Percentiles rank a stretch among this genome's conserved stretches.
Conservation (phyloP, 53 echinoderm and acorn worm species). For the Astropecten irregularis region DNA sequence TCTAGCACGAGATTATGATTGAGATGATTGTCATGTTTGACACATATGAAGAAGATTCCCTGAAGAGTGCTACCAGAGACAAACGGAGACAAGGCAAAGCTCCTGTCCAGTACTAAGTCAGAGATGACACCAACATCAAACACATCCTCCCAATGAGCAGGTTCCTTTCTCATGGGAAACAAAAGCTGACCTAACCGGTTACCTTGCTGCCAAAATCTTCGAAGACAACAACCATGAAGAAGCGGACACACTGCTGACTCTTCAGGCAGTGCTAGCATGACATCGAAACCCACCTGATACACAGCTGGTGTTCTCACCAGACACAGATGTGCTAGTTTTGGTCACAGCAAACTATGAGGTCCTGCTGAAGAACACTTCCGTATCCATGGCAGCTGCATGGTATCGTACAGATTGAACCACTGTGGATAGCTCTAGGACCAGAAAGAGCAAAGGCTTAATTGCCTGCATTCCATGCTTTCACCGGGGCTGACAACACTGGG, state of each 20-base stretch:
- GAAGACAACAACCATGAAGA: conserved; percentile 68
- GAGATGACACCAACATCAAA: no score
- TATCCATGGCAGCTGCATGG: conserved; percentile 45
- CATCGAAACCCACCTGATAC: conserved; percentile 47
- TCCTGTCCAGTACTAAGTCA: conserved; percentile 18
- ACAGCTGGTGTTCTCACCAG: conserved; percentile 39
- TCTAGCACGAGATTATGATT: conserved; percentile 48
- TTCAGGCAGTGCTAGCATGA: conserved; percentile 44
- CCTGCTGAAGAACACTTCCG: conserved; percentile 31
- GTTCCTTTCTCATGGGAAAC: conserved; percentile 59
- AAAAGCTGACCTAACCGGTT: conserved; percentile 41
- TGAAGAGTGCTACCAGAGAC: conserved; percentile 34
- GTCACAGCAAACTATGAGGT: conserved; percentile 43
- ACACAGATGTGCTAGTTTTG: conserved; percentile 61
- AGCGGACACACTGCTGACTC: conserved; percentile 64
- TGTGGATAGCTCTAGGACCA: conserved; percentile 35
- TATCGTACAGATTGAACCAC: conserved; percentile 7
- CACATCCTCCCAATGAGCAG: conserved; percentile 56
- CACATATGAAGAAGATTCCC: conserved; percentile 57
- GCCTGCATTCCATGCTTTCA: conserved; percentile 62
- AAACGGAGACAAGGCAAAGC: conserved; percentile 29
- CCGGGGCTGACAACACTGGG: conserved; percentile 50
- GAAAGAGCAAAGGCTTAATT: conserved; percentile 55
- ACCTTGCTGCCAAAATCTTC: conserved; percentile 36
- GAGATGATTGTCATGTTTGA: conserved; percentile 63